Evolutionary conservation across 2,113 vertebrate species (phyloP).

Genomic region (Coreoperca whiteheadi): DNA sequence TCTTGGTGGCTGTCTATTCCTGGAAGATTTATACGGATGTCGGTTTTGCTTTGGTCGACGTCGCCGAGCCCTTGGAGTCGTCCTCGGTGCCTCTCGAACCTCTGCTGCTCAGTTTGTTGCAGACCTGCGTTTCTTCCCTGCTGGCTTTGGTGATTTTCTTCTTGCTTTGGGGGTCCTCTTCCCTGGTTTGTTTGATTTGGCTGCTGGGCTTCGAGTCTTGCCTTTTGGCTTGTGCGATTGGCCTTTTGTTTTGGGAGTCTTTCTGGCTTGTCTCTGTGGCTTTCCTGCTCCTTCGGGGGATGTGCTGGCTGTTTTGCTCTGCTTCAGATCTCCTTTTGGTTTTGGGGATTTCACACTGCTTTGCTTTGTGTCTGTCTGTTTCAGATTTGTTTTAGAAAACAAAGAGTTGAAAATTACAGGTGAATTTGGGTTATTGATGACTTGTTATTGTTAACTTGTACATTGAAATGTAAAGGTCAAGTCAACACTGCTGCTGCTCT

Average conservation of each 20-base stretch:
- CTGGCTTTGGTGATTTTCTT: background rate
- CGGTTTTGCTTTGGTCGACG: background rate
- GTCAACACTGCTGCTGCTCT: background rate
- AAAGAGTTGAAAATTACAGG: background rate
- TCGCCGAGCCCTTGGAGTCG: background rate
- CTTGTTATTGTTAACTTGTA: background rate
- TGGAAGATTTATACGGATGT: background rate
- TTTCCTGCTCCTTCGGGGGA: background rate
- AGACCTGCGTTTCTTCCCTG: constrained; percentile 4
- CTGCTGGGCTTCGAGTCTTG: background rate
- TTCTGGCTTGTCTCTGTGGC: background rate
- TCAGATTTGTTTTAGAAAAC: constrained; percentile 1
- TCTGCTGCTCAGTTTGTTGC: background rate
- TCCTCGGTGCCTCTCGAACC: background rate
- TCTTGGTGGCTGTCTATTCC: constrained; percentile 1
- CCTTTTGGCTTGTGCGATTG: background rate
- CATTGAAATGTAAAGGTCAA: background rate
- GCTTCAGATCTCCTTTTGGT: constrained; percentile 7
- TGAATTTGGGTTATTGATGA: background rate
- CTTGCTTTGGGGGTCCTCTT: background rate
- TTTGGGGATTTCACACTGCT: background rate
- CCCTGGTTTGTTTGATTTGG: background rate
- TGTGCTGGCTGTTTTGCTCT: background rate
- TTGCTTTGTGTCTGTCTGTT: background rate
- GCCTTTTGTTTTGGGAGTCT: background rate